phyloP scores from a whole-genome alignment of 2,888 invertebrate genomes.

The Parapristionchus giblindavisi region DNA sequence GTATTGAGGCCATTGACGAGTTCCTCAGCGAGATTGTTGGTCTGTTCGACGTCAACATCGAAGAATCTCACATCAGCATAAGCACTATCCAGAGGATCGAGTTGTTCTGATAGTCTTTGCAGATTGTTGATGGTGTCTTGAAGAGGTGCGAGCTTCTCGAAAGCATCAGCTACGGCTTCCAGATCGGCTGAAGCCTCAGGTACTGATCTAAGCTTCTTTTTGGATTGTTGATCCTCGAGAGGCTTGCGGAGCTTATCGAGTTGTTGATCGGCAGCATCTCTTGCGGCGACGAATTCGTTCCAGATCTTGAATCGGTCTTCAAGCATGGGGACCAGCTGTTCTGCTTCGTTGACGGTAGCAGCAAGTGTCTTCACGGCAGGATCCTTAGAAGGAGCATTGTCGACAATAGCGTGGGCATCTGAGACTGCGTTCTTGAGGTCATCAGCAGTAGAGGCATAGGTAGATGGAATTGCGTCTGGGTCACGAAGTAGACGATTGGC shows the following conservation, averaged over 20 bases:
- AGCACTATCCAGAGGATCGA: constrained; percentile 53
- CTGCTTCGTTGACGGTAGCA: constrained; percentile 24
- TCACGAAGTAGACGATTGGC: constrained; percentile 46
- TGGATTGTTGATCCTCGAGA: constrained; percentile 34
- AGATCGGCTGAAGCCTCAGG: constrained; percentile 24
- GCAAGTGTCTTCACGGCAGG: constrained; percentile 27
- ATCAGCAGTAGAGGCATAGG: constrained; percentile 46
- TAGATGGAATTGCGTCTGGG: constrained; percentile 50
- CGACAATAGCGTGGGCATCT: constrained; percentile 41
- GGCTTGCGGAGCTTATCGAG: constrained; percentile 48
- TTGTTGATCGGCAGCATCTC: constrained; percentile 52
- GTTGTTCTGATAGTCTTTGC: constrained; percentile 43
- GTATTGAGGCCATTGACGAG: constrained; percentile 44
- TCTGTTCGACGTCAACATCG: constrained; percentile 59
- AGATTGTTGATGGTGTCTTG: constrained; percentile 46
- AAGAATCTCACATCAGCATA: constrained; percentile 60
- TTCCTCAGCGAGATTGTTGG: constrained; percentile 54
- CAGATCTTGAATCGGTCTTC: constrained; percentile 48
- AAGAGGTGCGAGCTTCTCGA: constrained; percentile 42
- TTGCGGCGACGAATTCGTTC: constrained; percentile 51
- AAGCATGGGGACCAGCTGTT: constrained; percentile 44
- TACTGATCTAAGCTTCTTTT: constrained; percentile 14
- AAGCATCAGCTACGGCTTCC: not conserved
- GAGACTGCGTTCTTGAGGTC: constrained; percentile 44
- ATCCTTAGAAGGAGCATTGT: constrained; percentile 26